A percentile compares a stretch with the other conserved stretches of the same genome.
These are phyloP conservation scores for Drosophila diplacantha DNA, from an alignment of 2,888 invertebrate species.

Conservation along the genomic window DNA sequence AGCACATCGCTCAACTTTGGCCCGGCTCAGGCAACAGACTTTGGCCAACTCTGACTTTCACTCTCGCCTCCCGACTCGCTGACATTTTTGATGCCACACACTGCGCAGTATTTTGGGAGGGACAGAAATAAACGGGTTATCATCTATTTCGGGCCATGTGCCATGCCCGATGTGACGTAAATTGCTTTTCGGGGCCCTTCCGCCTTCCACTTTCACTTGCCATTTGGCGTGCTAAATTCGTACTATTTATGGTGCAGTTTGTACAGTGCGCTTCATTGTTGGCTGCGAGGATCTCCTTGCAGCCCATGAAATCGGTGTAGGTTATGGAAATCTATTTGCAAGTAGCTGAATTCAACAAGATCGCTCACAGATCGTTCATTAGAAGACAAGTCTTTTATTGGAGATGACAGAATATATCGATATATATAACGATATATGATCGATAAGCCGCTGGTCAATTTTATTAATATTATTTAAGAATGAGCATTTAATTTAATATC, in stretches of 20 bases:
- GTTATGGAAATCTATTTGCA: not conserved
- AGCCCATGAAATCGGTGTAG: not conserved
- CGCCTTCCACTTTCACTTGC: slow-evolving; percentile 38
- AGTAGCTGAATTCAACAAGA: not conserved
- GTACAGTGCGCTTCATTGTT: slow-evolving; percentile 12
- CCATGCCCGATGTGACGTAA: slow-evolving; percentile 29
- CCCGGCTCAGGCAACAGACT: slow-evolving; percentile 3
- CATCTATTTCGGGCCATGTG: slow-evolving; percentile 32
- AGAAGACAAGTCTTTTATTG: too few relatives aligned
- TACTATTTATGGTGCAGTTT: slow-evolving; percentile 14
- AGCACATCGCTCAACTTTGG: slow-evolving; percentile 17
- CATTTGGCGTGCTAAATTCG: slow-evolving; percentile 10
- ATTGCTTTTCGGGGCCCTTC: slow-evolving; percentile 21
- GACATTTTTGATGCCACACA: slow-evolving; percentile 32
- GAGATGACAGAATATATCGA: too few relatives aligned
- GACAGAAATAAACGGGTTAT: slow-evolving; percentile 32
- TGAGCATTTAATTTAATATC: too few relatives aligned
- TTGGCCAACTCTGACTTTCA: slow-evolving; percentile 25
- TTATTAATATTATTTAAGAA: too few relatives aligned
- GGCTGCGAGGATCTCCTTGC: not conserved
- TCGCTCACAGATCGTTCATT: not conserved
- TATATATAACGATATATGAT: too few relatives aligned
- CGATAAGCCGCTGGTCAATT: too few relatives aligned
- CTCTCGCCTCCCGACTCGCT: slow-evolving; percentile 13
- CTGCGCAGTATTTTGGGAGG: slow-evolving; percentile 18